Evolutionary conservation across 2,888 invertebrate genomes (phyloP).

Genomic region (Bellardia bayeri): DNA sequence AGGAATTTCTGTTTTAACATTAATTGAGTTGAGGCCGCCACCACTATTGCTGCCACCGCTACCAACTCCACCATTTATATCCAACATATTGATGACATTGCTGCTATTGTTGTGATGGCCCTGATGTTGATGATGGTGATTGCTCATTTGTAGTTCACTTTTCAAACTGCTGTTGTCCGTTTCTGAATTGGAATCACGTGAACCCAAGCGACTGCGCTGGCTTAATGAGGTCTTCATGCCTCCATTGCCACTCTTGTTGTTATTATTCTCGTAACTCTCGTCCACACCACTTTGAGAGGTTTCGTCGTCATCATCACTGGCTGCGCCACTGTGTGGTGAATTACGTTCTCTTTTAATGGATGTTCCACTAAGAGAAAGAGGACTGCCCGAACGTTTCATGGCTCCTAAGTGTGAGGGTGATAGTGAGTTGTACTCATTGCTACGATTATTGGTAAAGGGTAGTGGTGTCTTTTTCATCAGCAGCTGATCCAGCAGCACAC

Average conservation of each 20-base stretch:
- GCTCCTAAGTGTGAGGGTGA: conserved; percentile 61
- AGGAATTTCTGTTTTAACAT: conserved; percentile 71
- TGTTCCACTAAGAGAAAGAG: conserved; percentile 76
- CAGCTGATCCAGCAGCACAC: conserved; percentile 87
- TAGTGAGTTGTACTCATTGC: conserved; percentile 77
- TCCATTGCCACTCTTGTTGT: conserved; percentile 75
- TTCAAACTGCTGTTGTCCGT: conserved; percentile 77
- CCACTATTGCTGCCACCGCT: conserved; percentile 47
- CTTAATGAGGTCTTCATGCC: conserved; percentile 70
- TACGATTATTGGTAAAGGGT: conserved; percentile 79
- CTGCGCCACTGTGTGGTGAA: conserved; percentile 77
- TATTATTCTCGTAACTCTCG: conserved; percentile 76
- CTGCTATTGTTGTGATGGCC: conserved; percentile 74
- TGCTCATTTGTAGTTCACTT: conserved; percentile 74
- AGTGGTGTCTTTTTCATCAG: conserved; percentile 86
- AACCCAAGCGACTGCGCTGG: conserved; percentile 78
- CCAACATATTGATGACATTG: conserved; percentile 76
- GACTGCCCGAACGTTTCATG: conserved; percentile 82
- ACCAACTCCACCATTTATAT: conserved; percentile 79
- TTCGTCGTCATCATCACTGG: conserved; percentile 75
- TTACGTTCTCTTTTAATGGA: conserved; percentile 87
- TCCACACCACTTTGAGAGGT: conserved; percentile 75
- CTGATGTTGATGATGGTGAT: conserved; percentile 68
- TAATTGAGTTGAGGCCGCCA: not conserved
- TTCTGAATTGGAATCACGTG: conserved; percentile 81